Evolutionary conservation across 2,797 vertebrate genomes (phyloP).

Genomic region (Sebastes dallii): DNA sequence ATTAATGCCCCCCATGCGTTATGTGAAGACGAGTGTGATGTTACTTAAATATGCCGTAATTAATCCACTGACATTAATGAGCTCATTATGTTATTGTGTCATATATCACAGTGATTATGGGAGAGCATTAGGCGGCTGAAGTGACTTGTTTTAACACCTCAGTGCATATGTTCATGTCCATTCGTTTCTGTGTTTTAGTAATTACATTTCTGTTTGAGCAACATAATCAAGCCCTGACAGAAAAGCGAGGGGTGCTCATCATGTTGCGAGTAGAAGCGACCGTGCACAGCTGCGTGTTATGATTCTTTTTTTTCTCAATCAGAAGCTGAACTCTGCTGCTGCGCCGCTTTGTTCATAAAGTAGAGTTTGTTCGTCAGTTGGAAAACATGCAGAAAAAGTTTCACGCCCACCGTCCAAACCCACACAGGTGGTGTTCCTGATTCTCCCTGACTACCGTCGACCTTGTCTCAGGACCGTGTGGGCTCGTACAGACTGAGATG

Average conservation of each 20-base stretch:
- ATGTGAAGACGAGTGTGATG: not conserved
- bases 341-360: not conserved
- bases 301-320: not conserved
- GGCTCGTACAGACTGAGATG: not conserved
- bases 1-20: not conserved
- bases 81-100: not conserved
- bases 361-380: not conserved
- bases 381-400: not conserved
- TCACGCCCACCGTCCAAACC: not conserved
- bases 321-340: not conserved
- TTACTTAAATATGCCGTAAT: conserved; percentile 6
- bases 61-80: conserved; percentile 5
- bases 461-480: not conserved
- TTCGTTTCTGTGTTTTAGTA: not conserved
- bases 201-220: not conserved
- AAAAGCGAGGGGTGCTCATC: not conserved
- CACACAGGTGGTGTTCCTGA: not conserved
- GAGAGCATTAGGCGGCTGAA: not conserved
- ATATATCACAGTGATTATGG: not conserved
- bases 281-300: not conserved
- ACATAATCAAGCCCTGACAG: not conserved
- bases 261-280: not conserved
- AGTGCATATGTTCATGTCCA: not conserved
- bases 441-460: not conserved
- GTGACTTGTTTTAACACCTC: not conserved